Percentiles rank a stretch among this genome's conserved stretches.
phyloP scores from a whole-genome alignment of 35 echinoderm and acorn worm genomes.

The Diadema setosum region DNA sequence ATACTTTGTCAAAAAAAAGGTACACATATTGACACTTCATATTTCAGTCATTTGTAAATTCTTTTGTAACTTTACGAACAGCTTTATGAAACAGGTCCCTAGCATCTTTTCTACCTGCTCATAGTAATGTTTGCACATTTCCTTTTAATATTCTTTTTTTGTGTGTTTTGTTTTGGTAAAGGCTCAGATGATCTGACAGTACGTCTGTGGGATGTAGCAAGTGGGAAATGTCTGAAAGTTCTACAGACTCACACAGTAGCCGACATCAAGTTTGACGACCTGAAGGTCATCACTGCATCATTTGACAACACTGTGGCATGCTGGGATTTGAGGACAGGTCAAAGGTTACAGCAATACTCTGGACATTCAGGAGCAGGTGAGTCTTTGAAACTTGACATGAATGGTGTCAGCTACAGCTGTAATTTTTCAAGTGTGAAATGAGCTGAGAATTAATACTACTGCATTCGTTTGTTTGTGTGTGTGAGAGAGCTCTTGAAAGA shows the following conservation, averaged over 20 bases:
- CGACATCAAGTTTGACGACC: slow-evolving; percentile 94
- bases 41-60: too few species aligned
- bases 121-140: not conserved
- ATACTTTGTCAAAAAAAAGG: too few species aligned
- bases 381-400: too few species aligned
- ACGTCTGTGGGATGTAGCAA: slow-evolving; percentile 75
- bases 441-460: too few species aligned
- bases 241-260: slow-evolving; percentile 90
- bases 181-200: slow-evolving; percentile 89
- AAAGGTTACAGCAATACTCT: slow-evolving; percentile 66
- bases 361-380: slow-evolving; percentile 92
- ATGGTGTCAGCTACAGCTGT: too few species aligned
- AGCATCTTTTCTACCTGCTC: too few species aligned
- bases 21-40: too few species aligned
- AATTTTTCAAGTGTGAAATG: too few species aligned
- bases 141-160: not conserved
- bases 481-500: too few species aligned
- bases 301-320: slow-evolving; percentile 96
- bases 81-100: too few species aligned
- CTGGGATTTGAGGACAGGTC: slow-evolving; percentile 83
- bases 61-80: too few species aligned
- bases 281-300: slow-evolving; percentile 80
- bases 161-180: not conserved
- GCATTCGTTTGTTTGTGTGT: too few species aligned
- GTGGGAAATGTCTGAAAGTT: slow-evolving; percentile 71